Conservation (phyloP, 2,888 invertebrate genomes). For the Leucoma salicis region DNA sequence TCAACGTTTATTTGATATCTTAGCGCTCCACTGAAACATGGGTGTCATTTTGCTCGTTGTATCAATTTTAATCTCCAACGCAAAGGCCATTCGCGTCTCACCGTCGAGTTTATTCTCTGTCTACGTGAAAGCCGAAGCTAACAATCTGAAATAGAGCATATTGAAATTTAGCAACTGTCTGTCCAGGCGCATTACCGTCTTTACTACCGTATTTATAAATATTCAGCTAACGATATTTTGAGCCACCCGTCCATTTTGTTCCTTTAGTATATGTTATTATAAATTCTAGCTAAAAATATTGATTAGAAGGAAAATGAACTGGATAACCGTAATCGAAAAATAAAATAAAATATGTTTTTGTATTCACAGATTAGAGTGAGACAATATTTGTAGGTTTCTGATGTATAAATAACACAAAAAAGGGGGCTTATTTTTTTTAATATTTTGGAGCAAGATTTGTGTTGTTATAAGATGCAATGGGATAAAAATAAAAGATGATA, state of each 20-base stretch:
- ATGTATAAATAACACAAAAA: no score
- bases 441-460: no score
- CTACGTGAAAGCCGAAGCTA: constrained; percentile 59
- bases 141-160: constrained; percentile 71
- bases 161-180: constrained; percentile 81
- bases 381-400: no score
- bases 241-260: constrained; percentile 42
- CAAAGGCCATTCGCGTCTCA: constrained; percentile 38
- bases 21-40: constrained; percentile 20
- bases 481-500: no score
- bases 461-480: no score
- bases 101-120: constrained; percentile 51
- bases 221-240: constrained; percentile 62
- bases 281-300: no score
- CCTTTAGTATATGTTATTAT: no score
- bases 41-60: constrained; percentile 18
- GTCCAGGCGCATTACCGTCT: constrained; percentile 68
- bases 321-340: no score
- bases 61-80: constrained; percentile 33
- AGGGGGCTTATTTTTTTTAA: no score
- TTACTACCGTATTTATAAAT: constrained; percentile 75
- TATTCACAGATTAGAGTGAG: no score
- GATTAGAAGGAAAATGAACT: no score
- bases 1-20: constrained; percentile 13
- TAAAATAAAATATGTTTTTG: no score